phyloP scores from a whole-genome alignment of 2,888 invertebrate species.

The Petrophora chlorosata region DNA sequence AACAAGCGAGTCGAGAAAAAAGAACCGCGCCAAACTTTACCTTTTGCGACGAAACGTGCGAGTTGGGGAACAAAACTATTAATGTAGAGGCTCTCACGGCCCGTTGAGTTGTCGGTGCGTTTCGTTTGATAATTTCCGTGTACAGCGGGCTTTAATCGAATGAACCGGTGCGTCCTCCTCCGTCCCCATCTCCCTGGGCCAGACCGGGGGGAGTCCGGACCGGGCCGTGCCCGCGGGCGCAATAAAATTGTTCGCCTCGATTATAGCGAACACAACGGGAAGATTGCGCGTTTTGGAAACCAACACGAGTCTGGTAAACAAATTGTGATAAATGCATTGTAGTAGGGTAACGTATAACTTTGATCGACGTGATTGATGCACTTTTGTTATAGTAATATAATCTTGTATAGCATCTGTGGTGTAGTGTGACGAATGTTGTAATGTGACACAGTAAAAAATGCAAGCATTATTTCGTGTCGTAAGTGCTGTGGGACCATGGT shows the following conservation, averaged over 20 bases:
- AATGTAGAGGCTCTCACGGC: slow-evolving; percentile 75
- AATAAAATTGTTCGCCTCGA: slow-evolving; percentile 69
- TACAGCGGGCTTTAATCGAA: slow-evolving; percentile 80
- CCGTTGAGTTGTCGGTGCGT: slow-evolving; percentile 77
- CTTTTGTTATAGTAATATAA: too few relatives aligned
- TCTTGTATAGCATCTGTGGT: too few relatives aligned
- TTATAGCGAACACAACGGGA: slow-evolving; percentile 51
- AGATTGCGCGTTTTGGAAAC: slow-evolving; percentile 50
- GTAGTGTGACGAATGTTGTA: too few relatives aligned
- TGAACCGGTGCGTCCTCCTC: slow-evolving; percentile 55
- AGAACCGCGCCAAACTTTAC: slow-evolving; percentile 51
- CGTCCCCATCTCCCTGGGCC: slow-evolving; percentile 30
- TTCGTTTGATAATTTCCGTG: slow-evolving; percentile 81
- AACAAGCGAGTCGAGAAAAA: slow-evolving; percentile 56
- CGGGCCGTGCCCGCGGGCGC: slow-evolving; percentile 47
- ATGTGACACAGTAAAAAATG: too few relatives aligned
- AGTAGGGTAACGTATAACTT: too few relatives aligned
- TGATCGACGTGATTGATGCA: too few relatives aligned
- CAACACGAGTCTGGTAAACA: slow-evolving; percentile 38
- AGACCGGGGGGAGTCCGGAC: slow-evolving; percentile 20
- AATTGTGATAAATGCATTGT: slow-evolving; percentile 24
- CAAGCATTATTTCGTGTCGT: too few relatives aligned
- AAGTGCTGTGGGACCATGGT: too few relatives aligned
- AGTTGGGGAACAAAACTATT: slow-evolving; percentile 78
- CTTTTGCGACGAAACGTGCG: slow-evolving; percentile 65